These are phyloP conservation scores for Drosophila flavopinicola DNA, from an alignment of 2,888 invertebrate genomes.

Conservation along the genomic window DNA sequence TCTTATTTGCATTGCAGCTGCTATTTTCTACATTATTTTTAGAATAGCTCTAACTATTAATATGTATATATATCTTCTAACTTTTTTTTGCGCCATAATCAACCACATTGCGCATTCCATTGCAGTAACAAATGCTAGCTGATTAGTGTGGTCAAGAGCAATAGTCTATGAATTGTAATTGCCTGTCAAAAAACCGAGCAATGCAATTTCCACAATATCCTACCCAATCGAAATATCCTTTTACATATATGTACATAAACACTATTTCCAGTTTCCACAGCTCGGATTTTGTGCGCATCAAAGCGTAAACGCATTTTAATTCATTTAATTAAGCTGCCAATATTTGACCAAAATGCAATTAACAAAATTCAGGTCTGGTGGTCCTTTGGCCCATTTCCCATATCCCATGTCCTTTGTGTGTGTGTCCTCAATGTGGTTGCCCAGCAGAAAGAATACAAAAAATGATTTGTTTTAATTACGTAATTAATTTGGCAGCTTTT, in stretches of 20 bases:
- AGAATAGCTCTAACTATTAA: too few species aligned
- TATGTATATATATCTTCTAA: too few species aligned
- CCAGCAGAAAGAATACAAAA: constrained; percentile 26
- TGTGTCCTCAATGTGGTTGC: constrained; percentile 29
- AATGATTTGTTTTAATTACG: constrained; percentile 71
- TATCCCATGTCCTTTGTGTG: constrained; percentile 10
- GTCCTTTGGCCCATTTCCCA: background rate
- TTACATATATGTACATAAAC: background rate
- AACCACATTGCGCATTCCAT: constrained; percentile 27
- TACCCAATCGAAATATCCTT: background rate
- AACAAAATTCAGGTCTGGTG: constrained; percentile 66
- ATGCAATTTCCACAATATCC: constrained; percentile 17
- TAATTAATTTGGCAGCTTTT: constrained; percentile 64
- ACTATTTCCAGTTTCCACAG: background rate
- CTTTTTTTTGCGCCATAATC: background rate
- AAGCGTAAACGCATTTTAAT: constrained; percentile 73
- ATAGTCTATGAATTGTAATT: constrained; percentile 71
- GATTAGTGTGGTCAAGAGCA: constrained; percentile 55
- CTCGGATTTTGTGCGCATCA: constrained; percentile 40
- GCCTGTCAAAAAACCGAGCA: constrained; percentile 67
- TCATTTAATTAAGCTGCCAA: constrained; percentile 83
- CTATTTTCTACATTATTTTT: too few species aligned
- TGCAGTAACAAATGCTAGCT: constrained; percentile 42
- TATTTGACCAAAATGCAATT: constrained; percentile 83
- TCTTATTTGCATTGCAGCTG: too few species aligned